Percentiles rank a stretch among this genome's conserved stretches.
Conservation (phyloP, 2,888 invertebrate genomes). For the Lapara coniferarum region DNA sequence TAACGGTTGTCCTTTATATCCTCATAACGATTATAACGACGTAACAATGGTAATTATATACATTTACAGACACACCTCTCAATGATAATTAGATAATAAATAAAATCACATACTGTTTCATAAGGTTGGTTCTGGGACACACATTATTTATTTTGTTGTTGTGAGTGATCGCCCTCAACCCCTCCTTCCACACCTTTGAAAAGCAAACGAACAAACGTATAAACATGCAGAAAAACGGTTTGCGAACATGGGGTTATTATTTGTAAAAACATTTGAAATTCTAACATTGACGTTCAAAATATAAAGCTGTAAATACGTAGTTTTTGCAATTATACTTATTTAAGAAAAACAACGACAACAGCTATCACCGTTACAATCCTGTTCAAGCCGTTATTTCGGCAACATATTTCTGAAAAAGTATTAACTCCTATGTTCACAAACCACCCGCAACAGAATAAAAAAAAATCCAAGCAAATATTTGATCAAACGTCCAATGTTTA, state of each 20-base stretch:
- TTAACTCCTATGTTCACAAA: constrained; percentile 11
- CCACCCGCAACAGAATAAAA: constrained; percentile 5
- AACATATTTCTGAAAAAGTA: no score
- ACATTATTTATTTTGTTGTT: constrained; percentile 98
- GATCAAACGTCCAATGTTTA: constrained; percentile 31
- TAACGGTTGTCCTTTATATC: neutral
- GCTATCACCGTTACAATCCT: neutral
- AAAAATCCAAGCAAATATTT: constrained; percentile 27
- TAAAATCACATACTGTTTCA: constrained; percentile 96
- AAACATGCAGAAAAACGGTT: constrained; percentile 57
- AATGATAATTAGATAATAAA: constrained; percentile 21
- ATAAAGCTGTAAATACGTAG: neutral
- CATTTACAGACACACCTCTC: neutral
- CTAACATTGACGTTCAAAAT: neutral
- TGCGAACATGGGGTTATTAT: constrained; percentile 41
- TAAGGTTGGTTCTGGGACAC: constrained; percentile 96
- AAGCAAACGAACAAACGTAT: constrained; percentile 47
- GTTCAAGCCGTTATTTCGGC: no score
- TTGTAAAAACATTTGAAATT: neutral
- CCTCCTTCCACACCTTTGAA: constrained; percentile 95
- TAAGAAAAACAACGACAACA: neutral
- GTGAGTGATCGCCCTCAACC: constrained; percentile 94
- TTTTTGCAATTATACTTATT: no score
- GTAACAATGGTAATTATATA: neutral
- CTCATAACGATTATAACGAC: neutral